Conservation (phyloP, 2,113 vertebrate genomes). For the Oxyruncus cristatus region DNA sequence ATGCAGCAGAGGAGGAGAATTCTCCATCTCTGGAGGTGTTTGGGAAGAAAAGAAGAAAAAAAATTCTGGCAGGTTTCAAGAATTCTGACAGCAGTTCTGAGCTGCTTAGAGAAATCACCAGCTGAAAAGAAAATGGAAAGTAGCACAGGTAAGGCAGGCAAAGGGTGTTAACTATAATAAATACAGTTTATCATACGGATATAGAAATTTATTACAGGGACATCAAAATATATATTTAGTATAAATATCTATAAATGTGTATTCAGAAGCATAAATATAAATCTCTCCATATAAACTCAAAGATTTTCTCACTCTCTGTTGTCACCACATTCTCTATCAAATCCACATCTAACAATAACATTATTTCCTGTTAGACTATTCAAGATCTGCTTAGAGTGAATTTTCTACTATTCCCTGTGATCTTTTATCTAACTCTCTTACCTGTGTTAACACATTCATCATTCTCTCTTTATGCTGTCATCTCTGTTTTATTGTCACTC, state of each 20-base stretch:
- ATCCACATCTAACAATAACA: background rate
- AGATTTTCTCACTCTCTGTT: conserved; percentile 17
- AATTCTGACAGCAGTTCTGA: conserved; percentile 25
- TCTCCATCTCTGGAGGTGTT: background rate
- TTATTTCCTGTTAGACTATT: background rate
- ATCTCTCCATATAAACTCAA: background rate
- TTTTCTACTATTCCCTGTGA: conserved; percentile 7
- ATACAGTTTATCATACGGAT: conserved; percentile 46
- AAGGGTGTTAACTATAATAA: conserved; percentile 33
- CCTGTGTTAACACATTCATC: conserved; percentile 49
- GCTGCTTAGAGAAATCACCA: conserved; percentile 19
- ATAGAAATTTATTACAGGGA: conserved; percentile 42
- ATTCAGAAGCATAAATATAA: conserved; percentile 48
- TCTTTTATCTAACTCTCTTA: conserved; percentile 47
- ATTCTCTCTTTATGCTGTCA: conserved; percentile 49
- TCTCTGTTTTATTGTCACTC: conserved; percentile 48
- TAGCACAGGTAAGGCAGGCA: background rate
- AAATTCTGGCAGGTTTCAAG: conserved; percentile 6
- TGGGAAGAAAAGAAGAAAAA: background rate
- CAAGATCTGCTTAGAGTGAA: conserved; percentile 1
- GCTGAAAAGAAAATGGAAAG: background rate
- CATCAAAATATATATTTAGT: conserved; percentile 52
- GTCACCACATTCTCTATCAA: conserved; percentile 24
- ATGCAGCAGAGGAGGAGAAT: background rate
- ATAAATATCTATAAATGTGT: conserved; percentile 54